Evolutionary conservation across 2,113 vertebrate species (phyloP).

Genomic region (Dinomys branickii): DNA sequence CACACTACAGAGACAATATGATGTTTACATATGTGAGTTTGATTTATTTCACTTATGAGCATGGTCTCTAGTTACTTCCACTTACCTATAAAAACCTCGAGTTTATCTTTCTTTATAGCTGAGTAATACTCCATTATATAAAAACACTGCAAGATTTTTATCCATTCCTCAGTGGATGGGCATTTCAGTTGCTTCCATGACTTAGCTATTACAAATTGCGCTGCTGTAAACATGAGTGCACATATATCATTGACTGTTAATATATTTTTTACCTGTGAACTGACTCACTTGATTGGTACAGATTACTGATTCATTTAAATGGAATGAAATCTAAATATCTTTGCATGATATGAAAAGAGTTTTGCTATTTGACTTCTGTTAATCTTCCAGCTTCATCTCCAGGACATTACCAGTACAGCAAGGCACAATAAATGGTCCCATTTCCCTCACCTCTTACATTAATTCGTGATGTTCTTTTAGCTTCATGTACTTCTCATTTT

Average conservation of each 20-base stretch:
- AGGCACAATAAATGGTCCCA: background rate
- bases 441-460: background rate
- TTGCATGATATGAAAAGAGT: background rate
- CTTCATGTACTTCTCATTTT: background rate
- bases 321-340: background rate
- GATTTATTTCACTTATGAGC: too few relatives aligned
- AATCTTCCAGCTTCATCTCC: background rate
- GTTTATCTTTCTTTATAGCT: too few relatives aligned
- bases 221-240: too few relatives aligned
- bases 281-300: background rate
- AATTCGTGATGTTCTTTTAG: background rate
- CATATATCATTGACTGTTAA: background rate
- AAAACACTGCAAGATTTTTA: too few relatives aligned
- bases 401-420: background rate
- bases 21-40: too few relatives aligned
- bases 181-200: too few relatives aligned
- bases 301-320: conserved; percentile 1
- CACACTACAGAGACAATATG: too few relatives aligned
- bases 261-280: background rate
- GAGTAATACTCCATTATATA: too few relatives aligned
- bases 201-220: too few relatives aligned
- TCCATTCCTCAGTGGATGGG: too few relatives aligned
- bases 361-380: background rate
- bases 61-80: too few relatives aligned
- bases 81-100: too few relatives aligned